Base-by-base conservation (phyloP, 2,797 vertebrate species). In the Neosilurus hyrtlii region DNA sequence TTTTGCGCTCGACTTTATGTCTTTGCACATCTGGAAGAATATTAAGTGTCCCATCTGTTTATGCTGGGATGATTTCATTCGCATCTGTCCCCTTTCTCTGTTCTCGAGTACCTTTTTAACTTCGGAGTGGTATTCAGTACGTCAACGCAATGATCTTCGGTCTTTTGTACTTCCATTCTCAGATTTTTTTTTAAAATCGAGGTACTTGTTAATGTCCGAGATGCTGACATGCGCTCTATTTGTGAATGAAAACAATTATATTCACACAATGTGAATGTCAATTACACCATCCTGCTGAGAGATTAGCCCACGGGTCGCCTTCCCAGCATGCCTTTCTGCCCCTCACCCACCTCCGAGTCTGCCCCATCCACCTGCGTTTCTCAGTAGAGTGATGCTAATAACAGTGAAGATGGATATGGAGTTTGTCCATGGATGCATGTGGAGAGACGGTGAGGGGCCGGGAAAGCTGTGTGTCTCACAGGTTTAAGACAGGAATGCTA, bases 361-460 rank as follows among this genome's bases (percentile, higher is more conserved):
- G 35, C 73, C 61, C 79, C 63, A 68, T 88, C 89, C 87, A 89
- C 83, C 54, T 67, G 86, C 15, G 72, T 79, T 86, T 80, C 85
- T 87, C 89, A 80, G 66, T 54, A 83, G 86, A 82, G 90, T 89
- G 79, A 63, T 35, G 87, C 90, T 91, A 91, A 92, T 89, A 91
- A 85, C 82, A 62, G 77, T 78, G 84, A 88, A 91, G 89, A 92
- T 89, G 91, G 91, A 90, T 91, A 89, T 90, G 87, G 91, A 89
- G 92, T 92, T 88, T 89, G 90, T 89, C 49, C 59, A 84, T 90
- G 89, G 89, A 89, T 65, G 89, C 88, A 88, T 70, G 89, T 87
- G 83, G 87, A 88, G 68, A 89, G 85, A 85, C 86, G 14, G 86
- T 20, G 26, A 77, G 63, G 78, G 26, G 62, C 11, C 20, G 75